Percentiles rank a stretch among this genome's conserved stretches.
These are phyloP conservation scores for Nothocercus julius DNA, from an alignment of 2,113 vertebrate species.

Conservation along the genomic window DNA sequence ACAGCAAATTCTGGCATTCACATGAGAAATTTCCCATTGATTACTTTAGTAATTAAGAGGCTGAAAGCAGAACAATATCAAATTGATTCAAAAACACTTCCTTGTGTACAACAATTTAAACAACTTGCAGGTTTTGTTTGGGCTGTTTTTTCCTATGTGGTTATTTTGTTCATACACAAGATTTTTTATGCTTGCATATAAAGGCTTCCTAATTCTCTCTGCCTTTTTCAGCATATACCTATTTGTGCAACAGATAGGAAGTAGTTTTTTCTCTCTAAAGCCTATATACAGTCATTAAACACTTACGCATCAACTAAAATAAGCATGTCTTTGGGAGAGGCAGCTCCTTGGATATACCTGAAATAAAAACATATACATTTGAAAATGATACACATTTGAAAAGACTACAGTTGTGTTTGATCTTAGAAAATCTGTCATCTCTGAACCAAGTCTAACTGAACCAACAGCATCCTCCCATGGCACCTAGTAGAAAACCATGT, in stretches of 20 bases:
- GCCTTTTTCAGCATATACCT: neutral
- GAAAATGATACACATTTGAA: neutral
- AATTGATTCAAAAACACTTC: neutral
- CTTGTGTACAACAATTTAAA: neutral
- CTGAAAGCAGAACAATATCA: neutral
- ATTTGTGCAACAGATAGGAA: neutral
- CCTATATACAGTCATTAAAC: slow-evolving; percentile 33
- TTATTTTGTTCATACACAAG: neutral
- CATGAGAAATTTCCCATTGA: neutral
- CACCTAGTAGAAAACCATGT: neutral
- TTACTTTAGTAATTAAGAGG: neutral
- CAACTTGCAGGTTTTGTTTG: neutral
- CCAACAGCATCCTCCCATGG: neutral
- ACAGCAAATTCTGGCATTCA: neutral
- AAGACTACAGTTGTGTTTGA: neutral
- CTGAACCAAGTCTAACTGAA: neutral
- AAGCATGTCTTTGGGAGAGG: slow-evolving; percentile 98
- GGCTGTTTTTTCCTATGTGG: neutral
- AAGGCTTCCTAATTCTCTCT: neutral
- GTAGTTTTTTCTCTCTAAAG: neutral
- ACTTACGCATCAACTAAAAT: slow-evolving; percentile 99
- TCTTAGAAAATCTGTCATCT: neutral
- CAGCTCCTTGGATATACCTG: slow-evolving; percentile 98
- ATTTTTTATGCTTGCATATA: neutral
- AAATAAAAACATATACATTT: slow-evolving; percentile 26